Conservation (phyloP, 2,797 vertebrate species). For the Parambassis ranga region DNA sequence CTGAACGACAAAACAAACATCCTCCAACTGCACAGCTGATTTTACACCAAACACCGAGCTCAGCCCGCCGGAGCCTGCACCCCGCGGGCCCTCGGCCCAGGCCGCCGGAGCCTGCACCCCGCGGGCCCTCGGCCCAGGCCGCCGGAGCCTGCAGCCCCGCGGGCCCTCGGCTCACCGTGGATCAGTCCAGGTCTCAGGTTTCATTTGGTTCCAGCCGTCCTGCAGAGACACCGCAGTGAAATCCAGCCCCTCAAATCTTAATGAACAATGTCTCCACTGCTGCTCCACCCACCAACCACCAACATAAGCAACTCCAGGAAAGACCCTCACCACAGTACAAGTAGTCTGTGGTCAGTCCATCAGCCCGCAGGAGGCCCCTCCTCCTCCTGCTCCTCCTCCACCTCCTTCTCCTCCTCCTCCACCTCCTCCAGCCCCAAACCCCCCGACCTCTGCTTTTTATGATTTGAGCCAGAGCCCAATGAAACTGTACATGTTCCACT, state of each 20-base stretch:
- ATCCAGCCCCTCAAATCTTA: conserved; percentile 60
- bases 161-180: too few relatives aligned
- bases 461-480: conserved; percentile 55
- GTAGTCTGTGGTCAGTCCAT: conserved; percentile 63
- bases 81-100: too few relatives aligned
- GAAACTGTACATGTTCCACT: conserved; percentile 53
- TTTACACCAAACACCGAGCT: too few relatives aligned
- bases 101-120: too few relatives aligned
- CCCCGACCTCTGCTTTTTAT: conserved; percentile 56
- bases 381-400: too few relatives aligned
- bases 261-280: conserved; percentile 72
- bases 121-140: too few relatives aligned
- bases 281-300: conserved; percentile 66
- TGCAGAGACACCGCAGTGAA: conserved; percentile 50
- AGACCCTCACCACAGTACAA: conserved; percentile 75
- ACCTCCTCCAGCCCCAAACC: conserved; percentile 54
- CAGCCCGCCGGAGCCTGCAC: too few relatives aligned
- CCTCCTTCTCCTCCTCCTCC: too few relatives aligned
- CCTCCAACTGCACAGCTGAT: not conserved
- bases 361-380: conserved; percentile 42
- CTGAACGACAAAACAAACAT: conserved; percentile 1
- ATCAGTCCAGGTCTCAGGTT: too few relatives aligned
- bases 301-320: conserved; percentile 71
- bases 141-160: too few relatives aligned
- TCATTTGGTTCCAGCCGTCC: conserved; percentile 60